Conservation (phyloP, 2,797 vertebrate species). For the Liparis tanakae region DNA sequence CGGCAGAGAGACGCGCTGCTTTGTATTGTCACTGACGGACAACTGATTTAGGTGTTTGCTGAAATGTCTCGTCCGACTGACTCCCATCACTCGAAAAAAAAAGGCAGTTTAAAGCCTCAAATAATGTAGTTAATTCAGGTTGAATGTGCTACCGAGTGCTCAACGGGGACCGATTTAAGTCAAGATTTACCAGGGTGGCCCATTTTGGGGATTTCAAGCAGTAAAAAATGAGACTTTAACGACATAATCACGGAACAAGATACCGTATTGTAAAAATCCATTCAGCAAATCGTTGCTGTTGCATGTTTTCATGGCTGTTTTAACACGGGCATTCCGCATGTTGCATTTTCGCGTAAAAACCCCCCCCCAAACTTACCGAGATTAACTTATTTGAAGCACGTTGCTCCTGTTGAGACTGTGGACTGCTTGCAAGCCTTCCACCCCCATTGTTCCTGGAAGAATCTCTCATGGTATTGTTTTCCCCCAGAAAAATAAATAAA, state of each 20-base stretch:
- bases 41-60: background rate
- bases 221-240: conserved; percentile 36
- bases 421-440: conserved; percentile 16
- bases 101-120: conserved; percentile 48
- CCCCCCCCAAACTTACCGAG: background rate
- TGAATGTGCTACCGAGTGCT: conserved; percentile 43
- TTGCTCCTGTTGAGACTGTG: conserved; percentile 20
- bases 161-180: conserved; percentile 51
- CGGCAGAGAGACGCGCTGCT: background rate
- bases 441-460: conserved; percentile 11
- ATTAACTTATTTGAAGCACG: background rate
- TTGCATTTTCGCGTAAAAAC: background rate
- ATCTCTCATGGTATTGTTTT: conserved; percentile 52
- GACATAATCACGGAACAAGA: background rate
- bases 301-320: conserved; percentile 2
- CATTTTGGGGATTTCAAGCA: conserved; percentile 26
- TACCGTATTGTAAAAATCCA: background rate
- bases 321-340: background rate
- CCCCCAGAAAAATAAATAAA: conserved; percentile 51
- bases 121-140: conserved; percentile 60
- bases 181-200: conserved; percentile 30
- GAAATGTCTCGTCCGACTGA: background rate
- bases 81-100: conserved; percentile 37
- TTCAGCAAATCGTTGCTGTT: background rate
- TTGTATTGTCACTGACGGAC: background rate